Base-by-base conservation (phyloP, 2,797 vertebrate species). In the Premnoplex brunnescens region DNA sequence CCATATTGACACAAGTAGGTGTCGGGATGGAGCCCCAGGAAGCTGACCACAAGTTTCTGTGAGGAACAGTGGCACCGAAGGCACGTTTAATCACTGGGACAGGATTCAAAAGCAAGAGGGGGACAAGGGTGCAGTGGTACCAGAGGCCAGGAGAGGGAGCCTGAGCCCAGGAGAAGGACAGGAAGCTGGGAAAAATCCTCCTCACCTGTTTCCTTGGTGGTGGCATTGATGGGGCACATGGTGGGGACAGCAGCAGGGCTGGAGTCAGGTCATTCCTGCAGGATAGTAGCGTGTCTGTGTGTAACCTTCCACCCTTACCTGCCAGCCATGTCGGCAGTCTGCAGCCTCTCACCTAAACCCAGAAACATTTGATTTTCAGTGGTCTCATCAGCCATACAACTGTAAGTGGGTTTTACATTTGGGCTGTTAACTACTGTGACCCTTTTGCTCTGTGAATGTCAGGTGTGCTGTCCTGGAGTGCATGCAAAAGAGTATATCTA, bases 111-210 rank as follows among this genome's bases (percentile, higher is more conserved):
- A 49, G 21, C 15, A 44, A 20, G 2, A 39, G 3, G 3, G 10
- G 9, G 8, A 19, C 30, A 68, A 49, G n/a, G 34, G 5, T 92
- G 91, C 67, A 76, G 87, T 66, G 67, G 66, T 73, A 16, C 8
- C 39, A 30, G 67, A 59, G 43, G 39, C 91, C 91, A 87, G 86
- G 74, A 95, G 94, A 81, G 91, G 95, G 91, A 95, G 95, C 75
- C 46, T 85, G 71, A 94, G 59, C 10, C 59, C 46, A 48, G 43
- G 30, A 58, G 46, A 86, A 68, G 22, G 41, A 43, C 83, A 71
- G 15, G 32, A 34, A 49, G 4, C 6, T 1, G 11, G 22, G 10
- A 44, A 84, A 75, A 86, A 6, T 41, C 75, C 88, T 78, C 85
- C 90, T 81, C 27, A 58, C 6, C 12, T 32, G 24, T 9, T 64